These are phyloP conservation scores for Tricholauxania praeusta DNA, from an alignment of 2,888 invertebrate species.

Conservation along the genomic window DNA sequence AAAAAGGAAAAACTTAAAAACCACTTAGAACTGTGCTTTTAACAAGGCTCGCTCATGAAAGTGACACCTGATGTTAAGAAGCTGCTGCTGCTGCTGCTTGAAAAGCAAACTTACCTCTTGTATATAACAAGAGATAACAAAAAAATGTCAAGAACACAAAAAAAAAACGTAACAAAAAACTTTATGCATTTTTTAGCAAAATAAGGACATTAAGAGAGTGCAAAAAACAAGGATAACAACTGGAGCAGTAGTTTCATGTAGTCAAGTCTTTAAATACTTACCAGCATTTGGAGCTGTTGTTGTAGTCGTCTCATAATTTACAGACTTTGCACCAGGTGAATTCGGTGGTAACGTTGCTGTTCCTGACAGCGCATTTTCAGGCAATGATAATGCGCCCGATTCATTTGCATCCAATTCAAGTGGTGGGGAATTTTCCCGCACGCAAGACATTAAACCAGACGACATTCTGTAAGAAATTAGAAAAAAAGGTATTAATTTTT, in stretches of 20 bases:
- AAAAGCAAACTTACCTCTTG: background rate
- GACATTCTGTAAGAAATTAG: conserved; percentile 61
- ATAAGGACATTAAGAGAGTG: background rate
- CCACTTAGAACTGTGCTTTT: background rate
- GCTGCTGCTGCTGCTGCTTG: background rate
- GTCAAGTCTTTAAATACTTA: conserved; percentile 17
- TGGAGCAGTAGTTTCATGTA: background rate
- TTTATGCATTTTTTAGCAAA: background rate
- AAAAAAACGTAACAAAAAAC: background rate
- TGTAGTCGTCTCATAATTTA: background rate
- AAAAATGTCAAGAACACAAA: conserved; percentile 2
- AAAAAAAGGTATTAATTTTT: no score
- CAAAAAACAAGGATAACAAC: background rate
- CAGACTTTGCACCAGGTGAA: conserved; percentile 35
- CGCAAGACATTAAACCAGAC: conserved; percentile 67
- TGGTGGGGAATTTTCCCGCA: conserved; percentile 68
- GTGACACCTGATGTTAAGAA: conserved; percentile 3
- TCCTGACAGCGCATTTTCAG: conserved; percentile 45
- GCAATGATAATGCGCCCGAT: conserved; percentile 63
- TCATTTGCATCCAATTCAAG: conserved; percentile 60
- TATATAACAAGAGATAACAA: background rate
- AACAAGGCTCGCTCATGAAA: background rate
- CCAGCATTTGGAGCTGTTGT: conserved; percentile 26
- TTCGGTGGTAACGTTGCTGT: conserved; percentile 51
- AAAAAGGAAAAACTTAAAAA: background rate